Conservation (phyloP, 2,797 vertebrate genomes). For the Myotis planiceps region DNA sequence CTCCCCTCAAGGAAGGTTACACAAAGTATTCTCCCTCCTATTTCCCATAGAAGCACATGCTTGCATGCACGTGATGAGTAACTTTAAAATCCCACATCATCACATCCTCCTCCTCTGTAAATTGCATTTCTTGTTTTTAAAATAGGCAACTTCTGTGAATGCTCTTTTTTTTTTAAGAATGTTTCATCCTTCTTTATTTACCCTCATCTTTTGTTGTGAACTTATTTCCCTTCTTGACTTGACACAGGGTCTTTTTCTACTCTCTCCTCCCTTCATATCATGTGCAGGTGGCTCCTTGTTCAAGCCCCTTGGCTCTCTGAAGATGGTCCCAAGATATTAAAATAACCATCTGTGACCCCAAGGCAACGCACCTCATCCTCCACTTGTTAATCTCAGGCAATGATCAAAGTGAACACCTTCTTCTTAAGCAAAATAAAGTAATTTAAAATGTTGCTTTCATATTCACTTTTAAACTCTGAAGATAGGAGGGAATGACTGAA, state of each 20-base stretch:
- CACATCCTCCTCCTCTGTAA: background rate
- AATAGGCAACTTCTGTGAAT: background rate
- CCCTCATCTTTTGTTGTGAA: background rate
- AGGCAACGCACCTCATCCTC: background rate
- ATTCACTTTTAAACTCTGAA: conserved; percentile 32
- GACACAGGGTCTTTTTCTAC: background rate
- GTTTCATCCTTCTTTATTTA: background rate
- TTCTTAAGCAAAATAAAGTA: background rate
- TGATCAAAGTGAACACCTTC: background rate
- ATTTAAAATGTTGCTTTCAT: background rate
- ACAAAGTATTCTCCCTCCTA: background rate
- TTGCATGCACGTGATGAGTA: background rate
- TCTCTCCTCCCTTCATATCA: background rate
- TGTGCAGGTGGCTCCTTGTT: background rate
- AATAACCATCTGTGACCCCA: background rate
- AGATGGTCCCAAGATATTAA: background rate
- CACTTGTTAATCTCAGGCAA: background rate
- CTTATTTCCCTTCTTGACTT: background rate
- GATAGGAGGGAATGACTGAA: background rate
- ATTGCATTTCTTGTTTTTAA: background rate
- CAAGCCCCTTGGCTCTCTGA: background rate
- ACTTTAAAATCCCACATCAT: background rate
- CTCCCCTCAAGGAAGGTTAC: background rate
- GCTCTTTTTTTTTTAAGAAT: background rate
- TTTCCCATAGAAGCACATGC: background rate